Evolutionary conservation across 2,888 invertebrate species (phyloP).

Genomic region (Slavum lentiscoides): DNA sequence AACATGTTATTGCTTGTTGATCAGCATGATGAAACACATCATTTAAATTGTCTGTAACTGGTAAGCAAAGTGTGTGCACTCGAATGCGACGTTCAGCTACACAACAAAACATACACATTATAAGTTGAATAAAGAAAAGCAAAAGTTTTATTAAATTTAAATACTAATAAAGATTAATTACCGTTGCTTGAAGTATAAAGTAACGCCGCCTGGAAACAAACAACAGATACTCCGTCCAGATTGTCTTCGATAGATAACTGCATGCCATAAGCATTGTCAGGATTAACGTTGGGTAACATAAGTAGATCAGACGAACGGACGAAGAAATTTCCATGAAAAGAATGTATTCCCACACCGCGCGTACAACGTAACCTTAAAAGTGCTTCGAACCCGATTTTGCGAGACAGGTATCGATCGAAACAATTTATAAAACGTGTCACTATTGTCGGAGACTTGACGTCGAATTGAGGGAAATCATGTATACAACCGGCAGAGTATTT

Average conservation of each 20-base stretch:
- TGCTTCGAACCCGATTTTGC: conserved; percentile 98
- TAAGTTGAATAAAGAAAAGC: conserved; percentile 7
- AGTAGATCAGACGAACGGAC: conserved; percentile 95
- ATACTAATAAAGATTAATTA: conserved; percentile 57
- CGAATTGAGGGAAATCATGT: conserved; percentile 88
- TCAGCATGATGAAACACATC: conserved; percentile 90
- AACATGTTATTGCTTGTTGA: conserved; percentile 87
- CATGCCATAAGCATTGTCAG: conserved; percentile 97
- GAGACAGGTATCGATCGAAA: conserved; percentile 84
- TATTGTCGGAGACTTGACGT: conserved; percentile 70
- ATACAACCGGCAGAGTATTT: conserved; percentile 94
- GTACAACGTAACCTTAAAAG: conserved; percentile 97
- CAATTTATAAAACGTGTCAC: conserved; percentile 75
- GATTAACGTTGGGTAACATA: conserved; percentile 94
- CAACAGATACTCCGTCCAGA: conserved; percentile 80
- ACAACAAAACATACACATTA: conserved; percentile 11
- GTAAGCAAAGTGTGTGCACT: conserved; percentile 95
- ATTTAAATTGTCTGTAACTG: conserved; percentile 79
- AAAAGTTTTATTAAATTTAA: conserved; percentile 17
- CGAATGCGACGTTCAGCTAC: conserved; percentile 91
- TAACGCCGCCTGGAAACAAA: conserved; percentile 96
- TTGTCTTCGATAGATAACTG: conserved; percentile 94
- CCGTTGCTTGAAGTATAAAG: conserved; percentile 94
- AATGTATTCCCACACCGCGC: conserved; percentile 89
- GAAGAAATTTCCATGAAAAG: conserved; percentile 99